Evolutionary conservation across 2,113 vertebrate species (phyloP).

Genomic region (Eurystomus gularis): DNA sequence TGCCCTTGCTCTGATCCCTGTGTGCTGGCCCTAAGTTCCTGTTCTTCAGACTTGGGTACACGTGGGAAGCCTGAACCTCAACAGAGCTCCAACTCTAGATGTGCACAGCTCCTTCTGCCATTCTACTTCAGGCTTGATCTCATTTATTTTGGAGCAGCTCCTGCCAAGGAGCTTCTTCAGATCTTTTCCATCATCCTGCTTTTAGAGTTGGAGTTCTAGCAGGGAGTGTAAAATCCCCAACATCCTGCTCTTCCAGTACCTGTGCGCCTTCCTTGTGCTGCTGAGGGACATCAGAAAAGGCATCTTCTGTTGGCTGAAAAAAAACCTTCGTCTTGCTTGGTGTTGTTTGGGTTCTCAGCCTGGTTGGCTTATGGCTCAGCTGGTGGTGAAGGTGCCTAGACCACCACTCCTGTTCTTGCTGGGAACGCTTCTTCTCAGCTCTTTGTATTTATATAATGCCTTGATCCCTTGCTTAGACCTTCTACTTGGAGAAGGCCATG

Average conservation of each 20-base stretch:
- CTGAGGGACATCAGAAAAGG: not conserved
- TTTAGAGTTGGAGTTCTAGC: not conserved
- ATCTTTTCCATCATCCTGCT: not conserved
- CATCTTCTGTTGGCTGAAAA: not conserved
- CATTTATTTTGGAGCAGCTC: not conserved
- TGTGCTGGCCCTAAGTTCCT: not conserved
- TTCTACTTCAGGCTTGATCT: not conserved
- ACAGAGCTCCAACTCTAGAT: not conserved
- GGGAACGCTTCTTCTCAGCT: not conserved
- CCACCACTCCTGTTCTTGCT: not conserved
- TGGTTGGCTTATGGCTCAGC: not conserved
- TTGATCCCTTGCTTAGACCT: not conserved
- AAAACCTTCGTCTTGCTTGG: not conserved
- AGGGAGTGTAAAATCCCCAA: not conserved
- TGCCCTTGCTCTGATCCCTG: accelerated
- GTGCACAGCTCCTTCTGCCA: not conserved
- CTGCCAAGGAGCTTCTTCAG: not conserved
- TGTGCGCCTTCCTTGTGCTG: not conserved
- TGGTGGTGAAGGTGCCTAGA: not conserved
- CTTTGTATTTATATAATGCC: not conserved
- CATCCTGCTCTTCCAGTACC: not conserved
- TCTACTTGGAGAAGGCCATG: not conserved
- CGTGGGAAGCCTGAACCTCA: not conserved
- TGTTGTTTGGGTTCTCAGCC: not conserved
- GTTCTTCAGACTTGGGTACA: not conserved